Evolutionary conservation across 2,113 vertebrate genomes (phyloP), one percentile per base, ranked within the genome.

Genomic region (Scalopus aquaticus): DNA sequence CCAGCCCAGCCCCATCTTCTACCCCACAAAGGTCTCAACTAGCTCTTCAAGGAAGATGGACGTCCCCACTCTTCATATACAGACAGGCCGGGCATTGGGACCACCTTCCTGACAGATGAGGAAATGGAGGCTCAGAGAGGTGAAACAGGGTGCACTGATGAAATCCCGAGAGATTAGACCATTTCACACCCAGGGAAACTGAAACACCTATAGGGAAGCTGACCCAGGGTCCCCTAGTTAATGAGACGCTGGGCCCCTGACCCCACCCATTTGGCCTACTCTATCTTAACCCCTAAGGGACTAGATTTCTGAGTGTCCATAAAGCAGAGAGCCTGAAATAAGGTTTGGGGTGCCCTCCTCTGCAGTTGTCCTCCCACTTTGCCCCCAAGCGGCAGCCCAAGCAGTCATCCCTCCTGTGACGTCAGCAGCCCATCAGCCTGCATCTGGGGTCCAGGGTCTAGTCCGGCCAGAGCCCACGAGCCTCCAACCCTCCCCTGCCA

Each of bases 391-490:
- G 70, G 92, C 73, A 49, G 69, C 30, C 65, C 13, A 22, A 35
- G 44, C 60, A 44, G 20, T 17, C 28, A 37, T 16, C 58, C 76
- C 49, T 90, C 84, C 72, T 1, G 54, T 94, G 93, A 74, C 6
- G 0, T 82, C 54, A 81, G 54, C 20, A n/a, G 8, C 58, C 8
- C 0, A 80, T 35, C 24, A 74, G 85, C 49, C 84, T 30, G 78
- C 79, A 56, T 88, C 91, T 62, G 4, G 65, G 82, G 32, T 80
- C 70, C 77, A 58, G 70, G 46, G 87, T 67, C 69, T 51, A 84
- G 78, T 12, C 62, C 72, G 88, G 69, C 93, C 65, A 60, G 46
- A 67, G 91, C 86, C 56, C 76, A 62, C 77, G 88, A 83, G 95
- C 80, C 94, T 89, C 88, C 39, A 69, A 58, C 32, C 32, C 20